These are phyloP conservation scores for Anableps anableps DNA, from an alignment of 2,797 vertebrate genomes.

Conservation along the genomic window DNA sequence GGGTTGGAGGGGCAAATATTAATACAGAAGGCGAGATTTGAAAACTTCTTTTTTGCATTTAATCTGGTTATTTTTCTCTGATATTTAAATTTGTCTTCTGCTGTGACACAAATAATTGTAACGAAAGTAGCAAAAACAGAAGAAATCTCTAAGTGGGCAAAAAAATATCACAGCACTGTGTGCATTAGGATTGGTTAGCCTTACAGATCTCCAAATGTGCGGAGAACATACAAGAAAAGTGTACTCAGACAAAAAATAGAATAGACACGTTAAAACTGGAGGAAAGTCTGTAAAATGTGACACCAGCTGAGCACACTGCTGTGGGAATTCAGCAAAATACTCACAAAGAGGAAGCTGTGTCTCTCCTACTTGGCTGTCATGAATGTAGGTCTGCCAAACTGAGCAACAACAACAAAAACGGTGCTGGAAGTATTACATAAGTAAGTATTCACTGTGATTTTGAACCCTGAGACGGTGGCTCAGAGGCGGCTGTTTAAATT, in stretches of 20 bases:
- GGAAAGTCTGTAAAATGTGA: conserved; percentile 45
- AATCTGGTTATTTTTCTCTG: neutral
- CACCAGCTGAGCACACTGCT: conserved; percentile 31
- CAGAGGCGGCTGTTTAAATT: conserved; percentile 74
- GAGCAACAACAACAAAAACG: conserved; percentile 46
- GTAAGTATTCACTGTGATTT: conserved; percentile 59
- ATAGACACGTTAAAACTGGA: conserved; percentile 46
- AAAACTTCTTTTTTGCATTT: neutral
- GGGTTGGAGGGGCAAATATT: neutral
- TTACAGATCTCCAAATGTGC: neutral
- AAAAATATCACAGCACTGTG: neutral
- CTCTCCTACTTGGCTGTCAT: conserved; percentile 65
- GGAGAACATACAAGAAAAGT: neutral
- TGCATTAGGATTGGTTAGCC: conserved; percentile 1
- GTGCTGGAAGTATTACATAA: conserved; percentile 63
- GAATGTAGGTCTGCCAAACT: conserved; percentile 72
- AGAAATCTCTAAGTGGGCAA: neutral
- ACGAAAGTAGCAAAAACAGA: neutral
- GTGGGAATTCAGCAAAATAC: conserved; percentile 56
- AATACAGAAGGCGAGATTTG: neutral
- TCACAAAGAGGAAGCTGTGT: conserved; percentile 51
- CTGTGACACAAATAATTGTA: neutral
- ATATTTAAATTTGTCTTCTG: neutral
- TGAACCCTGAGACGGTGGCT: conserved; percentile 53
- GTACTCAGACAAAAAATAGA: conserved; percentile 25